phyloP scores from a whole-genome alignment of 2,797 vertebrate species.

The Psittacula derbiana region DNA sequence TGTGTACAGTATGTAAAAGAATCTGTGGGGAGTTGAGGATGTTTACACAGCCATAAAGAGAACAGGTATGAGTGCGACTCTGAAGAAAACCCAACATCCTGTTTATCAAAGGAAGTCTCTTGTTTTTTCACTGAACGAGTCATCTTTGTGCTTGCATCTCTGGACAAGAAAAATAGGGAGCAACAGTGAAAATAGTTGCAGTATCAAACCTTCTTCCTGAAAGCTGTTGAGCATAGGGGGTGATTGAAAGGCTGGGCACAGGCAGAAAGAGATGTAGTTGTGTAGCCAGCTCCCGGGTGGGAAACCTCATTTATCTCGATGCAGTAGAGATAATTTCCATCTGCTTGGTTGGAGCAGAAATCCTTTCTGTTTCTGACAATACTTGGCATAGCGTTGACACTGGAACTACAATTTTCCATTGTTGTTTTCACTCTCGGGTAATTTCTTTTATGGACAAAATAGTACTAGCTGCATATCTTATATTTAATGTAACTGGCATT shows the following conservation, averaged over 20 bases:
- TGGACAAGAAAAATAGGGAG: not conserved
- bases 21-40: not conserved
- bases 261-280: not conserved
- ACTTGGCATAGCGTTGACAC: not conserved
- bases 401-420: not conserved
- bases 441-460: not conserved
- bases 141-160: not conserved
- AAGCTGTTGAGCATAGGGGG: not conserved
- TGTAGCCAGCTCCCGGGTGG: not conserved
- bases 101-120: constrained; percentile 8
- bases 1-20: not conserved
- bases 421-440: not conserved
- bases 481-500: not conserved
- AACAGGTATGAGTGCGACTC: not conserved
- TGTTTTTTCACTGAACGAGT: not conserved
- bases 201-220: not conserved
- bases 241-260: not conserved
- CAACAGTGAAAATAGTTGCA: constrained; percentile 1
- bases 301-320: not conserved
- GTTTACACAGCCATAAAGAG: constrained; percentile 22
- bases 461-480: not conserved
- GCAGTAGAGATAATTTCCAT: not conserved
- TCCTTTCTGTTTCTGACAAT: not conserved
- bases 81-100: not conserved
- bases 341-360: not conserved